A percentile compares a stretch with the other conserved stretches of the same genome.
Conservation (phyloP, 2,888 invertebrate genomes). For the Orchesellides sinensis region DNA sequence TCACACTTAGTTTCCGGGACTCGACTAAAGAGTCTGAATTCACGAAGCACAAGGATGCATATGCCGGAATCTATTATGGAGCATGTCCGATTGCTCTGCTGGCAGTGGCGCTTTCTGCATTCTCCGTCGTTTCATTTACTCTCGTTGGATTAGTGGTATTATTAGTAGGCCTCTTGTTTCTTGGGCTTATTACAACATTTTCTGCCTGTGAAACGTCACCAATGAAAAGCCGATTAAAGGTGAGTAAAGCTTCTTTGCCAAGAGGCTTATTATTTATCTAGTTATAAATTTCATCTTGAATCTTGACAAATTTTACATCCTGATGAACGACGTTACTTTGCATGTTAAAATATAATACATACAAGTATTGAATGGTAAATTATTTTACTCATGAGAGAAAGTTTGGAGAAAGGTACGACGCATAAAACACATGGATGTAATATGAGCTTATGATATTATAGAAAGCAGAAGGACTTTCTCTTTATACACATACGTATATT, state of each 20-base stretch:
- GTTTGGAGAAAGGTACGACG: no score
- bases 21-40: constrained; percentile 83
- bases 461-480: neutral
- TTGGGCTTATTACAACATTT: constrained; percentile 76
- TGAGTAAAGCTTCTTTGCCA: no score
- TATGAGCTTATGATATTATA: no score
- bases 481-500: neutral
- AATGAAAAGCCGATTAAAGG: constrained; percentile 72
- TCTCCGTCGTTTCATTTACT: constrained; percentile 72
- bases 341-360: no score
- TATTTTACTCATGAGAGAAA: neutral
- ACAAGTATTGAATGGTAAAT: no score
- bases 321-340: no score
- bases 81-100: constrained; percentile 78
- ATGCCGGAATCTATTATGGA: constrained; percentile 73
- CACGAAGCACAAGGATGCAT: constrained; percentile 77
- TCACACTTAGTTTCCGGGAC: constrained; percentile 84
- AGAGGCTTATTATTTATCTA: no score
- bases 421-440: neutral
- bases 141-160: constrained; percentile 75
- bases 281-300: no score
- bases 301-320: no score
- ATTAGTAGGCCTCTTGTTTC: constrained; percentile 76
- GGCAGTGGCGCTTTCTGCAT: constrained; percentile 70
- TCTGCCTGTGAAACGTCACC: constrained; percentile 74